Evolutionary conservation across 2,113 vertebrate genomes (phyloP).

Genomic region (Phyllopteryx taeniolatus): DNA sequence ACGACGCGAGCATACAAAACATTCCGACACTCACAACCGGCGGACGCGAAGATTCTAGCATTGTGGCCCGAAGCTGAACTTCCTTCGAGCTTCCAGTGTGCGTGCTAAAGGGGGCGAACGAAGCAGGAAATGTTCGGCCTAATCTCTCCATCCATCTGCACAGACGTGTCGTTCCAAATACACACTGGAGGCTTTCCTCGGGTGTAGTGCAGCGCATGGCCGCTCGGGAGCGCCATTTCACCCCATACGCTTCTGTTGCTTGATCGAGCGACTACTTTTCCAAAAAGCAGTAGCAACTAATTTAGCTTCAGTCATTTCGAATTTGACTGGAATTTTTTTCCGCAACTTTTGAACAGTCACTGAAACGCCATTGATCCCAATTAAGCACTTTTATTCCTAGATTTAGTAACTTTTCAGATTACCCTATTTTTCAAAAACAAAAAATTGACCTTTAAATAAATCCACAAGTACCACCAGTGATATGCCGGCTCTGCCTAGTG

Average conservation of each 20-base stretch:
- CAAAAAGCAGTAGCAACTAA: too few species aligned
- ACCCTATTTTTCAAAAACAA: too few species aligned
- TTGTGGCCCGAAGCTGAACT: not conserved
- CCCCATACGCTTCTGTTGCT: not conserved
- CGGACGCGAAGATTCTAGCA: not conserved
- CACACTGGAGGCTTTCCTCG: slow-evolving; percentile 2
- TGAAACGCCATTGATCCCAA: too few species aligned
- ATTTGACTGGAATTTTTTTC: too few species aligned
- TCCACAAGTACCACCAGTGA: too few species aligned
- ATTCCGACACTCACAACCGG: not conserved
- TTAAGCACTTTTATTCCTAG: too few species aligned
- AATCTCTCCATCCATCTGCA: slow-evolving; percentile 39
- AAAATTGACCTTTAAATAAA: too few species aligned
- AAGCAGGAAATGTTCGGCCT: not conserved
- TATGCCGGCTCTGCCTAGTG: too few species aligned
- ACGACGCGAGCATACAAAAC: slow-evolving; percentile 2
- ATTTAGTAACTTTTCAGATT: too few species aligned
- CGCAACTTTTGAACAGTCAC: too few species aligned
- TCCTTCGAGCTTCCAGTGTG: not conserved
- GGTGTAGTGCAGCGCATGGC: not conserved
- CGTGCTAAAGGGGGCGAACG: not conserved
- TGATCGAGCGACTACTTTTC: not conserved
- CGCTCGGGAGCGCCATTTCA: slow-evolving; percentile 35
- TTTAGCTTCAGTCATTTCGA: too few species aligned
- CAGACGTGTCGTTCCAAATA: slow-evolving; percentile 24